Conservation (phyloP, 2,113 vertebrate genomes). For the Columba janthina region DNA sequence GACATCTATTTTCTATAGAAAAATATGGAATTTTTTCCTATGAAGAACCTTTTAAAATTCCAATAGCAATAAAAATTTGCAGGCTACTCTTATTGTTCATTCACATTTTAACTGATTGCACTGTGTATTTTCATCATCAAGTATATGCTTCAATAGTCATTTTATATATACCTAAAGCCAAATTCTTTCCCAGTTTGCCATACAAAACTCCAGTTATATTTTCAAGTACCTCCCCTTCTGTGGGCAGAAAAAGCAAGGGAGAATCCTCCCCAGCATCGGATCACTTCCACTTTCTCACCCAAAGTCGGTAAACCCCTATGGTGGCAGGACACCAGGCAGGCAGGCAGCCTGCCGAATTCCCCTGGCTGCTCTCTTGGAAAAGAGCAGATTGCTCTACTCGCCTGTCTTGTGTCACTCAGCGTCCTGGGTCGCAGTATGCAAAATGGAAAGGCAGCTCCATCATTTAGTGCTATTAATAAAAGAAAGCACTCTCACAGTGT, state of each 20-base stretch:
- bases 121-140: not conserved
- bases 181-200: not conserved
- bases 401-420: not conserved
- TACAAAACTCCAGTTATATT: not conserved
- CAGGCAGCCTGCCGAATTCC: not conserved
- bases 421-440: not conserved
- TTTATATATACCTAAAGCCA: not conserved
- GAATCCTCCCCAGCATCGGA: not conserved
- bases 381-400: not conserved
- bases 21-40: not conserved
- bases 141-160: not conserved
- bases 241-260: not conserved
- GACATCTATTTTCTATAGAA: not conserved
- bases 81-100: not conserved
- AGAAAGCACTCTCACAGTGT: not conserved
- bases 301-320: not conserved
- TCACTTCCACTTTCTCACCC: not conserved
- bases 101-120: not conserved
- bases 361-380: not conserved
- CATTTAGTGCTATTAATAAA: slow-evolving; percentile 38
- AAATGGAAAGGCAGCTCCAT: not conserved
- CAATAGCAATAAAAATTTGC: not conserved
- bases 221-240: not conserved
- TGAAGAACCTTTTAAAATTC: not conserved
- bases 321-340: not conserved